Base-by-base conservation (phyloP, 1,140 invertebrate genomes). In the Saccostrea cuccullata region DNA sequence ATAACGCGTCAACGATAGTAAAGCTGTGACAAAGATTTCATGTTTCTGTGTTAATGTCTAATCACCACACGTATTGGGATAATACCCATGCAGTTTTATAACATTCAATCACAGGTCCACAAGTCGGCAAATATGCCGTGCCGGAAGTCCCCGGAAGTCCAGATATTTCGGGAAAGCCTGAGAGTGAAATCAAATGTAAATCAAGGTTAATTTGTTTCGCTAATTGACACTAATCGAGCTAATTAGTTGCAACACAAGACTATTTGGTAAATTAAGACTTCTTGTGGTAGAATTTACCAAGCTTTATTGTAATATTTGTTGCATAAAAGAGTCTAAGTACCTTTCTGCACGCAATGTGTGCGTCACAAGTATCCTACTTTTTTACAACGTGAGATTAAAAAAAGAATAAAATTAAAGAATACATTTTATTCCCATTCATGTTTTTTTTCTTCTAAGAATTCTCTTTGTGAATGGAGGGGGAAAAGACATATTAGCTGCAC, bases 191-290 rank as follows among this genome's bases (percentile, higher is more conserved):
- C 70, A 77, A 77, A 30, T 30, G 70, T 77, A 77, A 77, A 77
- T 77, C 70, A 77, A 77, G 70, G 70, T 77, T 77, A 77, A 77
- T 30, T 77, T 2, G 30, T 77, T 77, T 77, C 70, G 70, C 70
- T 77, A 77, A 77, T 77, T 77, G 70, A 77, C 70, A 77, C 70
- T 77, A 77, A 77, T 77, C 70, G 30, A 77, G 70, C 30, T 77
- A 77, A 77, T 77, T 77, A 77, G 58, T 64, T 20, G 58, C 58
- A n/a, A 64, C 58, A 64, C n/a, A 64, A 64, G 13, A 64, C 58
- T 64, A 17, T 64, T 64, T 20, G n/a, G n/a, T 30, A 1, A 15
- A 15, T 11, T 77, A 30, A 77, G 70, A 77, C 13, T 30, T 77
- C 26, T 77, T 77, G 15, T 13, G 23, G 23, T 77, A 30, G 70